A percentile compares a stretch with the other conserved stretches of the same genome.
Conservation (phyloP, 2,888 invertebrate species). For the Pelosia muscerda region DNA sequence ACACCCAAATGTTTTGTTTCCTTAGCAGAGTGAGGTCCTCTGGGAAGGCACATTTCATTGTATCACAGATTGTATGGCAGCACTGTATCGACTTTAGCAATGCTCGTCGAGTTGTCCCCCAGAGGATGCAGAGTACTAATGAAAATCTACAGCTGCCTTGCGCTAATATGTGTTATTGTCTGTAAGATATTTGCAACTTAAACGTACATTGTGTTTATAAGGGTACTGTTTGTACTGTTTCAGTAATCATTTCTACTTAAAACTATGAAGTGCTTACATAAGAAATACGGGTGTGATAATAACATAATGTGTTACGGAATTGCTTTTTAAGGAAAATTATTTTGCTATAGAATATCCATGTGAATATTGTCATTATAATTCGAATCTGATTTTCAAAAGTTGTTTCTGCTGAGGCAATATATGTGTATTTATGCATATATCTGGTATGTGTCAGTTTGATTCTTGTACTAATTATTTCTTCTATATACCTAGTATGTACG, state of each 20-base stretch:
- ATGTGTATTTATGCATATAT: neutral
- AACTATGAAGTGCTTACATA: no score
- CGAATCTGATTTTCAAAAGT: no score
- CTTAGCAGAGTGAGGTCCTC: neutral
- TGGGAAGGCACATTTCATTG: neutral
- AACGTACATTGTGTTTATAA: neutral
- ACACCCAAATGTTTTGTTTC: no score
- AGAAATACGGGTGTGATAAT: no score
- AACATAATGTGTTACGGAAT: neutral
- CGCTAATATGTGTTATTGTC: conserved; percentile 5
- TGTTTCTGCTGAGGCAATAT: no score
- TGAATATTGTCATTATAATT: neutral
- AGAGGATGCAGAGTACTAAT: conserved; percentile 4
- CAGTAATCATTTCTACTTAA: neutral
- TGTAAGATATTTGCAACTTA: neutral
- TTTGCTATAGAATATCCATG: neutral
- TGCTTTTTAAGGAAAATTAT: neutral
- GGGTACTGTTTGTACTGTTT: neutral
- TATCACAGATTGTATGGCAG: neutral
- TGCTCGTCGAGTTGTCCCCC: neutral
- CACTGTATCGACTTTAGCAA: neutral
- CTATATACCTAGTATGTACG: no score
- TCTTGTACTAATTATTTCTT: neutral
- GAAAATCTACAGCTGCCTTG: conserved; percentile 16
- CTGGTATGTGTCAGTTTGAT: neutral